Evolutionary conservation across 1,140 invertebrate species (phyloP), one percentile per base, ranked within the genome.

Genomic region (Brachionus manjavacas): DNA sequence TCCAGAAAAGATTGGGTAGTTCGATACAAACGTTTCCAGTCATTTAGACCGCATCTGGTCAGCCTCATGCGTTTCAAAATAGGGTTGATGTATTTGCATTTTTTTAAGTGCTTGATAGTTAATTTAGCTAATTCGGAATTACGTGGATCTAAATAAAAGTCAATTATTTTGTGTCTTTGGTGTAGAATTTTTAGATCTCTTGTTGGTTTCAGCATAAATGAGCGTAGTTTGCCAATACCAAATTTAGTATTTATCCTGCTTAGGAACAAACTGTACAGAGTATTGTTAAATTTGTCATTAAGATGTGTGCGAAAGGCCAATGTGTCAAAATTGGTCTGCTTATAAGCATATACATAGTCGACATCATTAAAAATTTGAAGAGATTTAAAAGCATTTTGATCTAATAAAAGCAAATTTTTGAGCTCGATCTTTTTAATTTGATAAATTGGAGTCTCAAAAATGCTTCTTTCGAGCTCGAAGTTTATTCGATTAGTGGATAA

Each of bases 331-430:
- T 81, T 43, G n/a, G 79, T 41, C 41, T 81, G 79, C 60, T 68
- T 81, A 14, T 64, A 81, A 35, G 79, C 79, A 64, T 39, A 81
- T 8, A 4, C 20, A 20, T 43, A 64, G 41, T 81, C 79, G 20
- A 68, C 79, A 81, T 81, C 64, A 20, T 68, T 81, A 23, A 81
- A 81, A 11, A 81, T 81, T 68, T 68, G 20, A 31, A 81, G 79
- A 43, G 79, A 60, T 60, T 81, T 81, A 64, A 81, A 81, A 12
- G 52, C 31, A 25, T 64, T 81, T 25, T 41, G 16, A 9, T 81
- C 79, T 28, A 81, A 23, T 20, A 81, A 7, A 9, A 81, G 39
- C 20, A 81, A 7, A 11, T 41, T 25, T 28, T 81, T 68, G 3
- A 81, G 16, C 2, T 60, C 49, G 7, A 35, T 35, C 7, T 35